These are phyloP conservation scores for Tetragnatha montana DNA, from an alignment of 2,888 invertebrate species.

Conservation along the genomic window DNA sequence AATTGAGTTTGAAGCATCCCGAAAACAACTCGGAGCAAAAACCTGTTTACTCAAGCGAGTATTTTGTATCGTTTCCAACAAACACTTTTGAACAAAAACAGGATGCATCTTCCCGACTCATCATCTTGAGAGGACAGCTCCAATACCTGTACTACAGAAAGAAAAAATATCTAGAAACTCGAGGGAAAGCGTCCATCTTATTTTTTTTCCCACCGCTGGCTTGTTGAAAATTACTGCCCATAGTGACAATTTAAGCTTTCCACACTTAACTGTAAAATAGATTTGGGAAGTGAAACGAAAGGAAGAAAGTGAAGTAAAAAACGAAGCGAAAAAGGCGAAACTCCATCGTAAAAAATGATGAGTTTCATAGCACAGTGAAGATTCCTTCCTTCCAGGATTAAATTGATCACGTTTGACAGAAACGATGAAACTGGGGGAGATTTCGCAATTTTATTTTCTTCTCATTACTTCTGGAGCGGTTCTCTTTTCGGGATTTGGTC, in stretches of 20 bases:
- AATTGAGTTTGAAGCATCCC: not conserved
- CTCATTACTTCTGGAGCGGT: not conserved
- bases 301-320: slow-evolving; percentile 6
- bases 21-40: not conserved
- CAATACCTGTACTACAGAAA: not conserved
- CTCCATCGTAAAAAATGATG: slow-evolving; percentile 17
- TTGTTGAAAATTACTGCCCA: slow-evolving; percentile 45
- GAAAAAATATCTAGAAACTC: not conserved
- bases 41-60: not conserved
- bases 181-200: slow-evolving; percentile 18
- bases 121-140: not conserved
- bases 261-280: slow-evolving; percentile 52
- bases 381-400: slow-evolving; percentile 54
- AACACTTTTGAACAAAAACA: not conserved
- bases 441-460: slow-evolving; percentile 28
- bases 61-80: not conserved
- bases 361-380: slow-evolving; percentile 41
- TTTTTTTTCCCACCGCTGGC: slow-evolving; percentile 17
- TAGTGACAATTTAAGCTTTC: slow-evolving; percentile 55
- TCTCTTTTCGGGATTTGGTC: slow-evolving; percentile 11
- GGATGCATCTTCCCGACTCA: not conserved
- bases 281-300: slow-evolving; percentile 49
- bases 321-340: not conserved
- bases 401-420: slow-evolving; percentile 66
- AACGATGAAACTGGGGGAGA: slow-evolving; percentile 47